Base-by-base conservation (phyloP, 1,140 invertebrate species). In the Lepeophtheirus salmonis region DNA sequence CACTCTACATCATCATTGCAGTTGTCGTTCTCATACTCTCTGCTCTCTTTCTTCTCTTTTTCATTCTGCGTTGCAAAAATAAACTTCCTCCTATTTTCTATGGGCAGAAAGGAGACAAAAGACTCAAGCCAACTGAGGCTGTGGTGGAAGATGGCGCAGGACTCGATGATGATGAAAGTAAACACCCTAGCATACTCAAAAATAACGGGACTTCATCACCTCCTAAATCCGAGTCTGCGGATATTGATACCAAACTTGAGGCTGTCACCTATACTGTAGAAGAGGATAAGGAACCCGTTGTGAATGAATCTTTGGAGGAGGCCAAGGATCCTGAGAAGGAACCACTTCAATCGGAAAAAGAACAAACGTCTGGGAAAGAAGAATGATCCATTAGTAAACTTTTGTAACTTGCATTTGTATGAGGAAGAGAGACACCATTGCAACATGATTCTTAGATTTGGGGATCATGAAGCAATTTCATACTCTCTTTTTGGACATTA, bases 151-250 rank as follows among this genome's bases (percentile, higher is more conserved):
- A 52, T 10, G 4, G 4, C 50, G 10, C 50, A 10, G 50, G n/a
- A 16, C 10, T 22, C 4, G 50, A 16, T 22, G 50, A 52, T 21
- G 50, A 52, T 22, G 50, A 52, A 21, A 52, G 21, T 12, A 16
- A 52, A 16, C 50, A 52, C 20, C 50, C 50, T 16, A 52, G n/a
- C 50, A 52, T 52, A 52, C n/a, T 52, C 4, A 52, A 52, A 21
- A 21, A 21, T 21, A 22, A 22, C 20, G 21, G 6, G 20, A 21
- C n/a, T 10, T 10, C 10, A n/a, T 10, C n/a, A n/a, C n/a, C 30
- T 10, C 30, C 10, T 10, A 41, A 41, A 10, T 10, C 10, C n/a
- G n/a, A 41, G 10, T 10, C 10, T n/a, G n/a, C 30, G 10, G n/a
- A 41, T 12, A n/a, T 12, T 10, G 50, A 52, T 21, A 10, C 6